Percentiles rank a stretch among this genome's conserved stretches.
phyloP scores from a whole-genome alignment of 92 coral and sea anemone species.

The Epizoanthus scotinus region DNA sequence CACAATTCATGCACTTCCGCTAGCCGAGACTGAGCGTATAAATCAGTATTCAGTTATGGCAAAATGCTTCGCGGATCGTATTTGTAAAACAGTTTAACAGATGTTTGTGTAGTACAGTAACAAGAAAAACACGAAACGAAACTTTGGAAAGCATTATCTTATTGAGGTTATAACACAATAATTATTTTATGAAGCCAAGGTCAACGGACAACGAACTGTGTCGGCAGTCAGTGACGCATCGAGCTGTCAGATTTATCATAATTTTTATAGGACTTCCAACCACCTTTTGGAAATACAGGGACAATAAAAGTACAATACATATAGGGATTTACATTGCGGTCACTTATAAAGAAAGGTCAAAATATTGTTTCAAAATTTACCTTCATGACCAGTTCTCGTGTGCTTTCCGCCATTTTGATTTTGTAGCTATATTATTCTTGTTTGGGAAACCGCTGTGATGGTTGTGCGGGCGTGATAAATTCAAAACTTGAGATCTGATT shows the following conservation, averaged over 20 bases:
- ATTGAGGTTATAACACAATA: neutral
- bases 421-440: neutral
- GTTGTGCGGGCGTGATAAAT: slow-evolving; percentile 8
- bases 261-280: too few species aligned
- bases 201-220: neutral
- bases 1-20: too few species aligned
- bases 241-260: slow-evolving; percentile 4
- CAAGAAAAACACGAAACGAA: neutral
- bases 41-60: too few species aligned
- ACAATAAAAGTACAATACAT: neutral
- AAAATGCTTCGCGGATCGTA: too few species aligned
- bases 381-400: slow-evolving; percentile 39
- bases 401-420: slow-evolving; percentile 40
- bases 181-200: neutral
- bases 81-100: neutral
- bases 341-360: neutral
- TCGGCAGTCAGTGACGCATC: too few species aligned
- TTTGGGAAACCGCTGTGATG: neutral
- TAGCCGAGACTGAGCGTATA: too few species aligned
- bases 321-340: neutral
- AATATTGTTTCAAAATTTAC: neutral
- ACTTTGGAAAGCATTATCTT: neutral
- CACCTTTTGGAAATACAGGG: neutral
- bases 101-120: neutral
- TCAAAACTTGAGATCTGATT: neutral